A percentile compares a stretch with the other conserved stretches of the same genome.
Evolutionary conservation across 2,888 invertebrate genomes (phyloP).

Genomic region (Heliconius aoede): DNA sequence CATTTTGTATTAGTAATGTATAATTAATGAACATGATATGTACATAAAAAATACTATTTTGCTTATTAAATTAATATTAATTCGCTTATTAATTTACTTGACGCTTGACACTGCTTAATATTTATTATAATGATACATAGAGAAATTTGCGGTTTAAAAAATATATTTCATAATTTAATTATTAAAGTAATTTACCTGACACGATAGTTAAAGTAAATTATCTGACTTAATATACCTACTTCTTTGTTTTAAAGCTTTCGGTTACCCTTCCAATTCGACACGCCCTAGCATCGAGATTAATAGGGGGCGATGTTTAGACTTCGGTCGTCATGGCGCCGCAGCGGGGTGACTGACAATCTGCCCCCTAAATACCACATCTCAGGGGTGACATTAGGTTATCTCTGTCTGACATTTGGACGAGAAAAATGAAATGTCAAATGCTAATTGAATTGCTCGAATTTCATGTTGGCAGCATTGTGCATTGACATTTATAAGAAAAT

Average conservation of each 20-base stretch:
- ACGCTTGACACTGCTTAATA: not conserved
- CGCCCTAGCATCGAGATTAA: conserved; percentile 79
- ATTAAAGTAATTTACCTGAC: not conserved
- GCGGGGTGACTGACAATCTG: conserved; percentile 70
- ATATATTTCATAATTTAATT: not conserved
- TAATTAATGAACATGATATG: not conserved
- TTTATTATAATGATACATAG: not conserved
- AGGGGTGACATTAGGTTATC: conserved; percentile 70
- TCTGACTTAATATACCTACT: not conserved
- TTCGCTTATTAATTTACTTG: not conserved
- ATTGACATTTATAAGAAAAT: conserved; percentile 36
- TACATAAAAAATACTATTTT: not conserved
- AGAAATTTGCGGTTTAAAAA: not conserved
- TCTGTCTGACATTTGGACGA: conserved; percentile 61
- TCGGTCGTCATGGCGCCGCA: conserved; percentile 71
- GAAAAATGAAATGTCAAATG: conserved; percentile 59
- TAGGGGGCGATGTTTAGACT: conserved; percentile 76
- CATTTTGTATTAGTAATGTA: conserved; percentile 28
- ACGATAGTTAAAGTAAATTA: not conserved
- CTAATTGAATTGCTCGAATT: conserved; percentile 53
- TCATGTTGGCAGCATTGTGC: conserved; percentile 29
- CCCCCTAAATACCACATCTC: conserved; percentile 78
- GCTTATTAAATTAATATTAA: not conserved
- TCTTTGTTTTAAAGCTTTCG: conserved; percentile 46
- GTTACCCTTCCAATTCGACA: conserved; percentile 66